Percentiles rank a stretch among this genome's conserved stretches.
These are phyloP conservation scores for Neria commutata DNA, from an alignment of 2,888 invertebrate species.

Conservation along the genomic window DNA sequence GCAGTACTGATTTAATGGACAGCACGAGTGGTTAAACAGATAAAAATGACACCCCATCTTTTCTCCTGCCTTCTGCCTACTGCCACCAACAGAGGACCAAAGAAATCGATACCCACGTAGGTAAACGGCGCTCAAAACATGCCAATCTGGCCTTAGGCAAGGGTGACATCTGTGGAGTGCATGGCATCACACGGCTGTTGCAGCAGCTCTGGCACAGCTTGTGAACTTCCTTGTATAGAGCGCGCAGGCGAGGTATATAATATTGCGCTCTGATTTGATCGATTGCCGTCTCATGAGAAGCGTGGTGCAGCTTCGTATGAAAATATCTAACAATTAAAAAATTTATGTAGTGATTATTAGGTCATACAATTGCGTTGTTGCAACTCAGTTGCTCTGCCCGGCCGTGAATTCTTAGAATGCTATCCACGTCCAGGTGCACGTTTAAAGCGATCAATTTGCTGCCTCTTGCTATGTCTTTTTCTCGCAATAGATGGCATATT, in stretches of 20 bases:
- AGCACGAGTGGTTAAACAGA: constrained; percentile 30
- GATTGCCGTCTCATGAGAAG: constrained; percentile 26
- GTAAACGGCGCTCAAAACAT: constrained; percentile 27
- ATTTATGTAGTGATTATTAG: constrained; percentile 17
- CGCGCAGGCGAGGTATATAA: constrained; percentile 25
- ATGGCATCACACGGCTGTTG: constrained; percentile 14
- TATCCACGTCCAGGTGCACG: constrained; percentile 19
- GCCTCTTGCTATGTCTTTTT: constrained; percentile 14
- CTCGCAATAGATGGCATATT: constrained; percentile 13
- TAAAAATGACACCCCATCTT: constrained; percentile 33
- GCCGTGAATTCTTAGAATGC: constrained; percentile 19
- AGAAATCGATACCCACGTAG: constrained; percentile 33
- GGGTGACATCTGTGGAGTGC: constrained; percentile 26
- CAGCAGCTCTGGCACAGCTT: constrained; percentile 28
- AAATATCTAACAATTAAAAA: constrained; percentile 18
- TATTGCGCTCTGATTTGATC: constrained; percentile 26
- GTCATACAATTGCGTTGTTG: constrained; percentile 14
- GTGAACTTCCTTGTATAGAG: constrained; percentile 25
- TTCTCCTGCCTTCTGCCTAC: constrained; percentile 29
- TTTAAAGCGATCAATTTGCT: constrained; percentile 23
- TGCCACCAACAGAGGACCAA: constrained; percentile 28
- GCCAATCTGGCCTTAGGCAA: constrained; percentile 27
- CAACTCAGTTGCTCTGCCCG: constrained; percentile 21
- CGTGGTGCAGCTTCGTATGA: constrained; percentile 27
- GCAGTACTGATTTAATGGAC: constrained; percentile 20